These are phyloP conservation scores for Radopholus similis DNA, from an alignment of 1,140 invertebrate genomes.

Conservation along the genomic window DNA sequence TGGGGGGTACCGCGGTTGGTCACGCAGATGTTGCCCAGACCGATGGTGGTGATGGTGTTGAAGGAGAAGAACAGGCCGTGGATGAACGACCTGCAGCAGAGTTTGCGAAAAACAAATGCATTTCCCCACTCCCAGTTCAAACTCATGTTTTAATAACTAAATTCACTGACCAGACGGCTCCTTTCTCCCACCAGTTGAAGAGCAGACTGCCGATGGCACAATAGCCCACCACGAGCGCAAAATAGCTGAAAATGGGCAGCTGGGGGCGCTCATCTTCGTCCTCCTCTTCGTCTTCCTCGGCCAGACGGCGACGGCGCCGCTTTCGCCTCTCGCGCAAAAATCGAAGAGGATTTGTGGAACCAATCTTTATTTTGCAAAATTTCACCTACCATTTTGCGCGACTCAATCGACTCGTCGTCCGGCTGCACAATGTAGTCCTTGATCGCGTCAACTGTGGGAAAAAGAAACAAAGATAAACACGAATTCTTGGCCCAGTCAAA, in stretches of 20 bases:
- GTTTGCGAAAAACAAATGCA: not conserved
- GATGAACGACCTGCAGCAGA: conserved; percentile 53
- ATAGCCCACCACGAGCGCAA: conserved; percentile 57
- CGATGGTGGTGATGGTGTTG: conserved; percentile 60
- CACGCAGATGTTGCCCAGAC: conserved; percentile 57
- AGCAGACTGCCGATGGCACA: conserved; percentile 58
- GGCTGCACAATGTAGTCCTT: conserved; percentile 49
- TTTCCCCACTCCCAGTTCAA: not conserved
- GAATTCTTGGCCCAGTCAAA: too few relatives aligned
- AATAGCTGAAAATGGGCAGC: conserved; percentile 58
- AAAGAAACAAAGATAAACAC: not conserved
- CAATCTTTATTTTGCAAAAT: not conserved
- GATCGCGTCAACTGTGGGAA: conserved; percentile 37
- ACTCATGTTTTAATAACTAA: not conserved
- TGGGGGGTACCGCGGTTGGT: conserved; percentile 27
- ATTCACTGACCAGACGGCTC: conserved; percentile 38
- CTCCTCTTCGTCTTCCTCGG: conserved; percentile 45
- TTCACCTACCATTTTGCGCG: conserved; percentile 45
- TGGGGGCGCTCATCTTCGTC: conserved; percentile 57
- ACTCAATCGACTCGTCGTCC: conserved; percentile 58
- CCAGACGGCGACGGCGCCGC: conserved; percentile 25
- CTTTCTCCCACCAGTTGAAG: conserved; percentile 57
- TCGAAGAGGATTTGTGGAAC: not conserved
- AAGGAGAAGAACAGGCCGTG: conserved; percentile 59
- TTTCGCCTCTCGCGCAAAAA: conserved; percentile 38